Base-by-base conservation (phyloP, 2,888 invertebrate genomes). In the Eumacrocentrus americanus region DNA sequence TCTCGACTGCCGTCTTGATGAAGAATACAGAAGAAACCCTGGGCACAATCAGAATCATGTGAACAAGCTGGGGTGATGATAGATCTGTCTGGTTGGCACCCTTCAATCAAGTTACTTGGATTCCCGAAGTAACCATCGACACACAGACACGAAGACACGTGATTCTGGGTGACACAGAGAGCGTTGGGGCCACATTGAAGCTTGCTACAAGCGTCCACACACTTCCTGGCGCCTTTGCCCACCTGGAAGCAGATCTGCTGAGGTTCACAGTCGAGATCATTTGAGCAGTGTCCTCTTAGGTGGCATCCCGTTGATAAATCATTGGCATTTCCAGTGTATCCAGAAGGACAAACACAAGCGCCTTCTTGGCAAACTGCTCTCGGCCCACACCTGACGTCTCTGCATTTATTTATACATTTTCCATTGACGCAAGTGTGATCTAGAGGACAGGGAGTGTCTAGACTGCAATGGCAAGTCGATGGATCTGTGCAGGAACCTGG, bases 171-270 rank as follows among this genome's bases (percentile, higher is more conserved):
- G 5, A 94, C 87, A 76, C 95, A 95, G 1, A 94, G 81, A 2
- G 95, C 94, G 79, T 95, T 95, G 0, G 94, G 94, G 9, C 95
- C 95, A 76, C 95, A 95, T 72, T 94, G 93, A 29, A 92, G 84
- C 82, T 92, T 92, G 65, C 89, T 89, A 74, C 95, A 95, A 0
- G 91, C 91, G 76, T 94, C 93, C 2, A 93, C 88, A 79, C 94
- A 95, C 80, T 91, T 91, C 56, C 94, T 84, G 2, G 88, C 78
- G 23, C 89, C 90, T 82, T 89, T 91, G 48, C 90, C 89, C 23
- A 91, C 81, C 82, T 93, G 92, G 82, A 94, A 92, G 78, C 95
- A 95, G 72, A 95, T 94, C 82, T 95, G 91, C 1, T 91, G 87
- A 71, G 89, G 88, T 66, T 87, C 87, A 74, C 95, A 95, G 69